phyloP scores from a whole-genome alignment of 2,797 vertebrate species.

The Pterois miles region DNA sequence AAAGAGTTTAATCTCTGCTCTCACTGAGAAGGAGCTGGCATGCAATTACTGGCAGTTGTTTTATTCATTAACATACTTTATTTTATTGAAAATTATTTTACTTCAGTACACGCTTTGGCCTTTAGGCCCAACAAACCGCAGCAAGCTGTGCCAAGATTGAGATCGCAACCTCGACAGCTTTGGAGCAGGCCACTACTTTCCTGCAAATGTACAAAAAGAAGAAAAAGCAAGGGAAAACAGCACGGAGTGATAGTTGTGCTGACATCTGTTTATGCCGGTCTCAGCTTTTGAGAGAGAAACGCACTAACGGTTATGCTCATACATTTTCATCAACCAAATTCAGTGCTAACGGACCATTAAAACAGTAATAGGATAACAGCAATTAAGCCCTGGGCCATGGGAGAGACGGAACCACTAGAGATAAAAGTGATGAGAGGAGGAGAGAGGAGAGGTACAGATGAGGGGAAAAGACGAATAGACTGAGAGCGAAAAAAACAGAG shows the following conservation, averaged over 20 bases:
- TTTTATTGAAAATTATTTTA: conserved; percentile 59
- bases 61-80: conserved; percentile 60
- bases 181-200: conserved; percentile 19
- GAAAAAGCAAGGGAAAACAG: conserved; percentile 34
- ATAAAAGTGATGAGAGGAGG: conserved; percentile 48
- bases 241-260: conserved; percentile 11
- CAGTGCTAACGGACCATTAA: conserved; percentile 64
- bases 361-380: conserved; percentile 66
- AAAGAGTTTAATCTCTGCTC: conserved; percentile 40
- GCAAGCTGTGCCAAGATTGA: conserved; percentile 62
- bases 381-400: conserved; percentile 59
- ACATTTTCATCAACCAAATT: conserved; percentile 63
- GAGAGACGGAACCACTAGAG: conserved; percentile 44
- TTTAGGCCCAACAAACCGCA: conserved; percentile 46
- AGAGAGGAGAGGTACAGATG: conserved; percentile 8
- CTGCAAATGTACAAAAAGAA: conserved; percentile 32
- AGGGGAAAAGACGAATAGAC: conserved; percentile 6
- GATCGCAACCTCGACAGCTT: conserved; percentile 56
- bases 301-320: conserved; percentile 42
- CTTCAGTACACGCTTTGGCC: conserved; percentile 46
- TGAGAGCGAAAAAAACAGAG: conserved; percentile 1
- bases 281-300: conserved; percentile 29
- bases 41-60: conserved; percentile 49
- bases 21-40: conserved; percentile 17
- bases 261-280: conserved; percentile 50